Evolutionary conservation across 2,113 vertebrate genomes (phyloP), one percentile per base, ranked within the genome.

Genomic region (Clarias magur): DNA sequence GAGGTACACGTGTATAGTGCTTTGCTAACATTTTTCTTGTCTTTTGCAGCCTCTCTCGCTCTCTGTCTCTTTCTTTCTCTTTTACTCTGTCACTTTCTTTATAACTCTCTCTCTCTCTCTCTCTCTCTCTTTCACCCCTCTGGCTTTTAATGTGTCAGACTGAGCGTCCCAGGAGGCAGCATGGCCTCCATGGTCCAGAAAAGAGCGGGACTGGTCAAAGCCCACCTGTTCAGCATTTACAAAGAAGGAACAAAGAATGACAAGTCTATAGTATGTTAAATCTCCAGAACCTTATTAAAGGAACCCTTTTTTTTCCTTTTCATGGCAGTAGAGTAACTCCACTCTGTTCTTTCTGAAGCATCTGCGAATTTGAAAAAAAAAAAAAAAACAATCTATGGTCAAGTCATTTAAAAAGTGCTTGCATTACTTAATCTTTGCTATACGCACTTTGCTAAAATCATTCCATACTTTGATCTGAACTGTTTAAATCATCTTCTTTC

Each of bases 181-280:
- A 6, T 42, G 53, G 68, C 86, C 80, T 60, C 65, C 13, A 42
- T 57, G 25, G 6, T 68, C 54, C 78, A 81, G 78, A 57, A 53
- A 81, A 82, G 56, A 30, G 67, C 48, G n/a, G 19, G 21, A 63
- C 34, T 15, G 38, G 65, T 59, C 79, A 81, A 82, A 86, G 63
- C 63, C 65, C 79, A 82, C 80, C 80, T 87, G 80, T 83, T 63
- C 42, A 63, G 21, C 65, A 25, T 80, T 80, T 57, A 82, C 34
- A 73, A 73, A 72, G 42, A 85, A 85, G 57, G 34, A 85, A 87
- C 80, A 75, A 56, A 75, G 68, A 48, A 53, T 38, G 56, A 73
- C 42, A 79, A 62, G 76, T 67, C 63, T 80, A 73, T 86, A 81
- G 21, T 85, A 48, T 76, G 73, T 85, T 60, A 60, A 65, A 65